Evolutionary conservation across 1,140 invertebrate genomes (phyloP).

Genomic region (Brachionus sp.): DNA sequence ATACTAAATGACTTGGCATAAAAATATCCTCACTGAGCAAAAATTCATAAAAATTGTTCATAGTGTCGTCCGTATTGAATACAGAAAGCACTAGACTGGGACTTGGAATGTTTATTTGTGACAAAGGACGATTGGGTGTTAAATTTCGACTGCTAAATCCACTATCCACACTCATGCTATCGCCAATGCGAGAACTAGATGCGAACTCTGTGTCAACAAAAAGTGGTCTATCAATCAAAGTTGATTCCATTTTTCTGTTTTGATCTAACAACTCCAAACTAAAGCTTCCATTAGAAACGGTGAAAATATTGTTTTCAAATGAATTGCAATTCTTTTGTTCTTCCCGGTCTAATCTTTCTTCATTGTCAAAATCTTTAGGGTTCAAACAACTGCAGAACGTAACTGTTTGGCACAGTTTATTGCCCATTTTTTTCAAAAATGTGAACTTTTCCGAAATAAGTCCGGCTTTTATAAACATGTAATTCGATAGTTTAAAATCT

Average conservation of each 20-base stretch:
- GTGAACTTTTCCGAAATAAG: not conserved
- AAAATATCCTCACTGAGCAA: not conserved
- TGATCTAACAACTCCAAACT: not conserved
- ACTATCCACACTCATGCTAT: not conserved
- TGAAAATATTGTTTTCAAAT: not conserved
- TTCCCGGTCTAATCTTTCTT: not conserved
- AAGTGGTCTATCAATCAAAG: not conserved
- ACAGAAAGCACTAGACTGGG: not conserved
- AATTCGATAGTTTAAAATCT: slow-evolving; percentile 16
- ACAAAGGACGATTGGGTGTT: not conserved
- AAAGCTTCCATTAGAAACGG: not conserved
- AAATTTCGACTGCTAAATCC: not conserved
- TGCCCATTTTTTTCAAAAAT: slow-evolving; percentile 1
- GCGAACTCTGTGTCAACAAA: not conserved
- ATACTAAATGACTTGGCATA: not conserved
- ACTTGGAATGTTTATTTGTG: not conserved
- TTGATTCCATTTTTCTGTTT: not conserved
- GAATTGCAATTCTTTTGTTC: not conserved
- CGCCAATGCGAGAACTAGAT: not conserved
- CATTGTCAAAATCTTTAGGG: not conserved
- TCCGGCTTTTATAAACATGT: not conserved
- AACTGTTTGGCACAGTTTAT: slow-evolving; percentile 11
- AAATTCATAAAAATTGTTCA: slow-evolving; percentile 29
- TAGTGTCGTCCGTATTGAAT: not conserved
- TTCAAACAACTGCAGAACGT: slow-evolving; percentile 6